phyloP scores from a whole-genome alignment of 2,113 vertebrate genomes.

The Ceyx cyanopectus region DNA sequence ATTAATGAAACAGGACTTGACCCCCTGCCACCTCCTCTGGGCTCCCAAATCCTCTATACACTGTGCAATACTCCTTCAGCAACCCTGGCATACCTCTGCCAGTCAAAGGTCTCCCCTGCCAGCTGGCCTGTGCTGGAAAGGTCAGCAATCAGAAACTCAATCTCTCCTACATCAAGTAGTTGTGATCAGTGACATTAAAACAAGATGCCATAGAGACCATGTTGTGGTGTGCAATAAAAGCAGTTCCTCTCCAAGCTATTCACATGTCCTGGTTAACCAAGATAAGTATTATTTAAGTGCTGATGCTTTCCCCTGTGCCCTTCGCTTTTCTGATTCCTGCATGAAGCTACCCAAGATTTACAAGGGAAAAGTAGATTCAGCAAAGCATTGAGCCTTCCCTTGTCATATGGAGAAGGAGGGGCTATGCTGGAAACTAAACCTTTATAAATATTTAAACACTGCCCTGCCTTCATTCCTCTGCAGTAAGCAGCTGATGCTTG shows the following conservation, averaged over 20 bases:
- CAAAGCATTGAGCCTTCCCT: not conserved
- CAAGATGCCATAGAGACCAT: not conserved
- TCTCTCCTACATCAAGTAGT: not conserved
- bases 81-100: not conserved
- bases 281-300: not conserved
- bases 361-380: not conserved
- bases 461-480: not conserved
- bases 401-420: not conserved
- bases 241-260: not conserved
- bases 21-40: not conserved
- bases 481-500: not conserved
- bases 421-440: not conserved
- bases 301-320: not conserved
- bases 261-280: not conserved
- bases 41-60: accelerated
- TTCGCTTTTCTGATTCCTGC: not conserved
- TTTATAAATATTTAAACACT: not conserved
- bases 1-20: not conserved
- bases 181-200: not conserved
- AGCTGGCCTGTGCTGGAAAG: not conserved
- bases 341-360: not conserved
- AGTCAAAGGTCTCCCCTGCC: not conserved
- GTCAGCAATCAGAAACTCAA: not conserved
- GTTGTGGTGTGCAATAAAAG: not conserved
- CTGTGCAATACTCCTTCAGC: not conserved